phyloP scores from a whole-genome alignment of 2,797 vertebrate species.

The Vipera latastei region DNA sequence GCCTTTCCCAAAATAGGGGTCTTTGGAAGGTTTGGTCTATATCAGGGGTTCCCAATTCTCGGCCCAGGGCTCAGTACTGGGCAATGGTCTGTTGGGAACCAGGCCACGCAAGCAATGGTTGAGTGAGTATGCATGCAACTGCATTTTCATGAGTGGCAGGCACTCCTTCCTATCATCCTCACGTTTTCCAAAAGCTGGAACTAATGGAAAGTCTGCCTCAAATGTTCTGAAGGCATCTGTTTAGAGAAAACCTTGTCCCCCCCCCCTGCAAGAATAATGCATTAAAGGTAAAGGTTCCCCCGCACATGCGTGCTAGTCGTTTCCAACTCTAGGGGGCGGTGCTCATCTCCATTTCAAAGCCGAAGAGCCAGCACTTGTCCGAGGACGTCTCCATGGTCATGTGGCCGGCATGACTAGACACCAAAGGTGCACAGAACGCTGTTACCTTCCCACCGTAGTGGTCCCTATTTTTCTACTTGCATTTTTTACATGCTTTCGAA shows the following conservation, averaged over 20 bases:
- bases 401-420: too few relatives aligned
- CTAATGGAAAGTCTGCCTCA: background rate
- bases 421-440: too few relatives aligned
- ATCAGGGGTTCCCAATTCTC: background rate
- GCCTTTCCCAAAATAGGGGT: background rate
- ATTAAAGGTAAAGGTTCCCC: background rate
- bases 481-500: too few relatives aligned
- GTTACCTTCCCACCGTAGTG: too few relatives aligned
- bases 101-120: background rate
- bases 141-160: background rate
- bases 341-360: too few relatives aligned
- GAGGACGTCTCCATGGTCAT: too few relatives aligned
- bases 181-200: background rate
- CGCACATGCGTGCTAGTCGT: too few relatives aligned
- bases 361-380: too few relatives aligned
- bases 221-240: background rate
- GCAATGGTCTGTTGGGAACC: background rate
- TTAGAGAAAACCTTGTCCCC: background rate
- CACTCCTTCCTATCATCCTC: background rate
- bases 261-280: background rate
- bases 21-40: background rate
- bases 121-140: background rate
- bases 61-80: background rate
- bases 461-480: too few relatives aligned
- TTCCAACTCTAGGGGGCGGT: too few relatives aligned